These are phyloP conservation scores for Furcifer pardalis DNA, from an alignment of 2,797 vertebrate genomes.

Conservation along the genomic window DNA sequence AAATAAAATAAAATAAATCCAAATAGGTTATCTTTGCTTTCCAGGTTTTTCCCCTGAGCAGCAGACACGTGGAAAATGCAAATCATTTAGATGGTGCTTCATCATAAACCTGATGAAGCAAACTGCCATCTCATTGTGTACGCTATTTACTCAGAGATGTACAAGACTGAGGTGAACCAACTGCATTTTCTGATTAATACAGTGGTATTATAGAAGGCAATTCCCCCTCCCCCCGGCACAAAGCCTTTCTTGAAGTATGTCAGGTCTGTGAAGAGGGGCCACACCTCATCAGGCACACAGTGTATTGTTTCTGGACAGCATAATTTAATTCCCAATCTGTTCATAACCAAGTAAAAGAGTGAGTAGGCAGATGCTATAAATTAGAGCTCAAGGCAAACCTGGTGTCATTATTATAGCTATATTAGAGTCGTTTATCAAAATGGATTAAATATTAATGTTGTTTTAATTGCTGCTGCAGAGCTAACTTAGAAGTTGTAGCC, in stretches of 20 bases:
- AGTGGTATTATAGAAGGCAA: conserved; percentile 50
- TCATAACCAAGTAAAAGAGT: conserved; percentile 26
- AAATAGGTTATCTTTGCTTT: conserved; percentile 20
- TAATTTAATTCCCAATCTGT: conserved; percentile 62
- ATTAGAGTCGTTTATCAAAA: conserved; percentile 58
- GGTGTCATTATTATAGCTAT: conserved; percentile 48
- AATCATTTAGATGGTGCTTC: conserved; percentile 17
- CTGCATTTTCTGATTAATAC: conserved; percentile 57
- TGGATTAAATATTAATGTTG: conserved; percentile 45
- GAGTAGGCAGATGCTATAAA: conserved; percentile 58
- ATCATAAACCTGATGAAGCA: conserved; percentile 40
- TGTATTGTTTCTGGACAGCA: conserved; percentile 56
- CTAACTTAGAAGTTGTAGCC: conserved; percentile 6
- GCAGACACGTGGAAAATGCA: conserved; percentile 21
- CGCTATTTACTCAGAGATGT: conserved; percentile 29
- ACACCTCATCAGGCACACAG: conserved; percentile 61
- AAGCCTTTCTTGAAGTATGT: conserved; percentile 52
- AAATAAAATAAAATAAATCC: too few species aligned
- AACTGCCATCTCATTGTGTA: not conserved
- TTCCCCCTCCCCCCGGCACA: conserved; percentile 67
- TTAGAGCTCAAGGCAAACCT: conserved; percentile 63
- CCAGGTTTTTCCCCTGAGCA: conserved; percentile 26
- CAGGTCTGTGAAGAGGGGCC: conserved; percentile 51
- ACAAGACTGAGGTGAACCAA: conserved; percentile 45
- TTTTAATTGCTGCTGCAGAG: conserved; percentile 40